Base-by-base conservation (phyloP, 2,113 vertebrate species). In the Lasiurus cinereus region DNA sequence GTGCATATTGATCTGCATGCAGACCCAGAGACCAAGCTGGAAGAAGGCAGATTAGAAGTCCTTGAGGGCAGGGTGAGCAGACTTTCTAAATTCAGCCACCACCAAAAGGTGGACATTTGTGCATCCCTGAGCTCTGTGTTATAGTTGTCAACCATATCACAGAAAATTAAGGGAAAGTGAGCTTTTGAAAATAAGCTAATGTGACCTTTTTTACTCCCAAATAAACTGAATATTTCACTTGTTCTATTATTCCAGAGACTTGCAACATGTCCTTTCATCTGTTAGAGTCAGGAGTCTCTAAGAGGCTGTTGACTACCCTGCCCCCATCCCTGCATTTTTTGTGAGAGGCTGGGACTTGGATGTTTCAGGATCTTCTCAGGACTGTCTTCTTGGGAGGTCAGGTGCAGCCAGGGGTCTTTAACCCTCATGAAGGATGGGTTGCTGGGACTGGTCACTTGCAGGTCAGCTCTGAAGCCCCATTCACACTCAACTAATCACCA, bases 301-400 rank as follows among this genome's bases (percentile, higher is more conserved):
- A 72, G 48, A 88, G 46, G n/a, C 73, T 62, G 18, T 64, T 90
- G 77, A 90, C 66, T 90, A 70, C 82, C 24, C 1, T 24, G 22
- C 67, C 56, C n/a, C 92, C 87, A 80, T 69, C 11, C 27, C 39
- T 74, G 54, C 43, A 46, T 48, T 64, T 96, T 50, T 82, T 24
- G 11, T 73, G 50, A 67, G 36, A 90, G 36, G 24, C 76, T 83
- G 27, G 2, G 27, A 39, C 76, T 94, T 95, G 46, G 27, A 48
- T 76, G 29, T 67, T 83, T 67, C 72, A 66, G 52, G 64, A 39
- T 95, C 31, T 84, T 95, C n/a, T 24, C 11, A 18, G 24, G 33
- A 50, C 72, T 79, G n/a, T 84, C 88, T 95, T 91, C 88, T 91
- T 93, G 85, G 73, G 64, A 97, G 73, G 70, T 93, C 83, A 93